A percentile compares a stretch with the other conserved stretches of the same genome.
phyloP scores from a whole-genome alignment of 2,888 invertebrate species.

The Monochamus alternatus region DNA sequence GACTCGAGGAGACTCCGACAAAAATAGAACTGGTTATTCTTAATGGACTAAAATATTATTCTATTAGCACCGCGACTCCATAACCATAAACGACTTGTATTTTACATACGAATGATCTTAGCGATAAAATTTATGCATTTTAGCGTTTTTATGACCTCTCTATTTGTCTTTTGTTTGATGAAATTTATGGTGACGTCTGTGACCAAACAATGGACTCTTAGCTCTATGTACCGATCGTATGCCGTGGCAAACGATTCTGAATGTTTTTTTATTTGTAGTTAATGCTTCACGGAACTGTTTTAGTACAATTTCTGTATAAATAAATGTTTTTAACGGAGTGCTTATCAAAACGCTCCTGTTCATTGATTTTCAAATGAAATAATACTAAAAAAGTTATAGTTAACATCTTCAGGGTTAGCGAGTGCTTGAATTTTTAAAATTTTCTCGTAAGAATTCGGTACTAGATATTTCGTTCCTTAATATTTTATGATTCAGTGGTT shows the following conservation, averaged over 20 bases:
- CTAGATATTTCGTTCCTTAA: too few relatives aligned
- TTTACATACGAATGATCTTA: conserved; percentile 33
- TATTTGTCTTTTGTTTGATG: conserved; percentile 17
- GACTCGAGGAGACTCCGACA: conserved; percentile 36
- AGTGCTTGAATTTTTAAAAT: too few relatives aligned
- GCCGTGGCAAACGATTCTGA: neutral
- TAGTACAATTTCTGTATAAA: too few relatives aligned
- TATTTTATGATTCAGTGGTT: too few relatives aligned
- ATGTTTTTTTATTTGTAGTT: neutral
- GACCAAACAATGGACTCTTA: neutral
- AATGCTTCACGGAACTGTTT: too few relatives aligned
- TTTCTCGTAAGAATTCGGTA: too few relatives aligned
- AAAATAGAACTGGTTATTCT: conserved; percentile 45
- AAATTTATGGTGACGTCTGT: conserved; percentile 4
- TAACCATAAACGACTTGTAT: conserved; percentile 35
- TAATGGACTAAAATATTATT: conserved; percentile 41
- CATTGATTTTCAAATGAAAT: too few relatives aligned
- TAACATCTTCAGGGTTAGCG: too few relatives aligned
- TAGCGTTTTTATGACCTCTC: conserved; percentile 18
- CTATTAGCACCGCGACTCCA: conserved; percentile 33
- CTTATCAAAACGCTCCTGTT: too few relatives aligned
- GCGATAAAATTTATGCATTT: conserved; percentile 19
- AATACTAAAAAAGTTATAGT: too few relatives aligned
- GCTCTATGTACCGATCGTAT: neutral
- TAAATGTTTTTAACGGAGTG: too few relatives aligned